Evolutionary conservation across 2,888 invertebrate genomes (phyloP), one percentile per base, ranked within the genome.

Genomic region (Eupithecia exiguata): DNA sequence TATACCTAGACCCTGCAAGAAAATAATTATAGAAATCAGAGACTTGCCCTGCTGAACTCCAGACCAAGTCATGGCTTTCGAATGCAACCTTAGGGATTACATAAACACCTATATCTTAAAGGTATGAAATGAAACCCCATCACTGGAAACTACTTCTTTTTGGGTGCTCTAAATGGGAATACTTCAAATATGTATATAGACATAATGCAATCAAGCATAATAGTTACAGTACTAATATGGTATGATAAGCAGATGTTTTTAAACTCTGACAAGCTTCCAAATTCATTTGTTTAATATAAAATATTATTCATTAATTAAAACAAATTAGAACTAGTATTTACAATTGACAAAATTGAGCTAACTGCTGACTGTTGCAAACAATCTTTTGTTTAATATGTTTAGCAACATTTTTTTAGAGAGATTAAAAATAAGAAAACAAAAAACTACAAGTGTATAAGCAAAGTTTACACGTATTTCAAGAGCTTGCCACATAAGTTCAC

Each of bases 1-100:
- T 91, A 91, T 90, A 89, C 89, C 89, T 36, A 36, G 36, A 86
- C 86, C 92, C 93, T 93, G 93, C 72, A 91, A 93, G 87, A 88
- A 84, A 91, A 86, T 82, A 71, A 68, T 68, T 83, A 85, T 83
- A 49, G 58, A 25, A 72, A 36, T 66, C 40, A 73, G 61, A 61
- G 49, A 71, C 61, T 58, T 66, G 49, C 68, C 69, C 69, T 40
- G 40, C 66, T 14, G 66, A 25, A 43, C 16, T 38, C n/a, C n/a
- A 66, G 10, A 14, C 40, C 25, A 40, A 43, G 21, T 21, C 25
- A 63, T 58, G 58, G 58, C 58, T 25, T 58, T 25, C 5, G 5
- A 58, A 58, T 58, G 25, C 21, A 10, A 10, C 53, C 10, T 46
- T n/a, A 18, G 21, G 49, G 49, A n/a, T 18, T 46, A 46, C 18